Evolutionary conservation across 2,797 vertebrate species (phyloP), one percentile per base, ranked within the genome.

Genomic region (Gastrophryne carolinensis): DNA sequence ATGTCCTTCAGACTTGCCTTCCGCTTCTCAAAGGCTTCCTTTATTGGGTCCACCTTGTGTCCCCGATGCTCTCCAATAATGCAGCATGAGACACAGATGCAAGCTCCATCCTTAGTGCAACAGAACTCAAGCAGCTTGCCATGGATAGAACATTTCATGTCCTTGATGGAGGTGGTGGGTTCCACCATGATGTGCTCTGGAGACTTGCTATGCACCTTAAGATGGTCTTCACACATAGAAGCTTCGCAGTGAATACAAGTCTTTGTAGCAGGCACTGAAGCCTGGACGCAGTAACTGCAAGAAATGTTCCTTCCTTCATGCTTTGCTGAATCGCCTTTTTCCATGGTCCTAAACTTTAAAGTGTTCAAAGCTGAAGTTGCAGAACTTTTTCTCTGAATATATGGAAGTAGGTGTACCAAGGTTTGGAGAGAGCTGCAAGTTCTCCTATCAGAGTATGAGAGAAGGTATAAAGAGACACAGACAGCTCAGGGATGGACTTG

Each of bases 191-290:
- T 1, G 35, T 92, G 90, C 0, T 6, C 1, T 26, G 85, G 81
- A 74, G 81, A 87, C 68, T 89, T 85, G 0, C 84, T 75, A 77
- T 92, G 91, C n/a, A 21, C 81, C 75, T 86, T 84, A 1, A 91
- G 81, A 75, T 91, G 90, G n/a, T 86, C 80, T 23, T 80, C 76
- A 60, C 90, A 91, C 72, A 92, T 41, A 0, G 89, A 88, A 72
- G 85, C 89, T 57, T 92, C 86, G 9, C 91, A 92, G 57, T 81
- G 85, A 61, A 89, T 78, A 65, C 92, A 93, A 21, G 82, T 87
- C 80, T 88, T 92, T 64, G 84, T 83, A 0, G 90, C 89, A 0
- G 19, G 11, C 13, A 66, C 62, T 0, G 27, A 3, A 1, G 62
- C 19, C 15, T 74, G 50, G 35, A 73, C 62, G 5, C 90, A 92